A percentile compares a stretch with the other conserved stretches of the same genome.
Evolutionary conservation across 2,113 vertebrate species (phyloP).

Genomic region (Mobula hypostoma): DNA sequence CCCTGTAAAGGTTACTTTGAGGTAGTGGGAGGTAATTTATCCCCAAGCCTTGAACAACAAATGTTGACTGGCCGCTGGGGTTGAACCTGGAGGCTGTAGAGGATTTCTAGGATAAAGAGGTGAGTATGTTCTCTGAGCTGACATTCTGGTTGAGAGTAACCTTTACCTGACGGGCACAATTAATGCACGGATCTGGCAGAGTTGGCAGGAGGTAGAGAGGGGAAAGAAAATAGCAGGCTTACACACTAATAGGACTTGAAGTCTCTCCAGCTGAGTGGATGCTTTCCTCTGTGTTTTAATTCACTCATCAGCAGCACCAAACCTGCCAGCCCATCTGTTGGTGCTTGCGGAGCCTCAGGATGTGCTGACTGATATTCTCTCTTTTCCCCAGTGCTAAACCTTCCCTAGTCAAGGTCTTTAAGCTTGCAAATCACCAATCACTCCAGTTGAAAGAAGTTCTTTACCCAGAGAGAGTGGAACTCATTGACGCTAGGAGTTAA

Average conservation of each 20-base stretch:
- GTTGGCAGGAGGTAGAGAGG: background rate
- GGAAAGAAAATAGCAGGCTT: background rate
- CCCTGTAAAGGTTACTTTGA: background rate
- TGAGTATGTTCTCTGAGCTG: background rate
- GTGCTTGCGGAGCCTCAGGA: background rate
- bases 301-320: background rate
- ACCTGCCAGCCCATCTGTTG: background rate
- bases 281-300: conserved; percentile 16
- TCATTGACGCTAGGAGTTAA: too few species aligned
- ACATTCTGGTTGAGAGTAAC: background rate
- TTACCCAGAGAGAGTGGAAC: too few species aligned
- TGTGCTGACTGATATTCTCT: background rate
- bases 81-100: background rate
- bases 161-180: conserved; percentile 11
- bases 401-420: background rate
- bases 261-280: conserved; percentile 1
- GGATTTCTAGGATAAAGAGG: background rate
- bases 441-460: background rate
- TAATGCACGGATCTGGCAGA: background rate
- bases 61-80: background rate
- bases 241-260: background rate
- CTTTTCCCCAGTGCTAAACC: background rate
- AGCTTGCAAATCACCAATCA: background rate
- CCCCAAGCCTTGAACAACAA: background rate
- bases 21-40: background rate